Percentiles rank a stretch among this genome's conserved stretches.
These are phyloP conservation scores for Zaprionus lachaisei DNA, from an alignment of 1,140 invertebrate genomes.

Conservation along the genomic window DNA sequence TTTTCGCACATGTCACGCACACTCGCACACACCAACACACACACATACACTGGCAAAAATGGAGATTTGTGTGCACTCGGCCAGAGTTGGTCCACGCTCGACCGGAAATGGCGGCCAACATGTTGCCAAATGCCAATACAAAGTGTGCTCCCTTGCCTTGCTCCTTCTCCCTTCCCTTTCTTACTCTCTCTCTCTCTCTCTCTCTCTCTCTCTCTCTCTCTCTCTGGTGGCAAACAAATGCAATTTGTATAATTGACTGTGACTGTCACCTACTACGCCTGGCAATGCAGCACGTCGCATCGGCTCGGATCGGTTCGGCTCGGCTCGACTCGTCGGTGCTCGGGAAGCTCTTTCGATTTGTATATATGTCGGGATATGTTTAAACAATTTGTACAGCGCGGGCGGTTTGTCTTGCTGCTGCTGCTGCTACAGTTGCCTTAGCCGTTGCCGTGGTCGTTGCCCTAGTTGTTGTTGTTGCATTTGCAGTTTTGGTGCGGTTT, in stretches of 20 bases:
- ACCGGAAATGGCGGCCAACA: constrained; percentile 52
- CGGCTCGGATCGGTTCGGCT: constrained; percentile 17
- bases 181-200: not conserved
- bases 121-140: constrained; percentile 54
- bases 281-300: constrained; percentile 14
- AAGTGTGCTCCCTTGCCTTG: constrained; percentile 19
- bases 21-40: constrained; percentile 7
- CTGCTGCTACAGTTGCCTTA: not conserved
- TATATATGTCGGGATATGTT: constrained; percentile 64
- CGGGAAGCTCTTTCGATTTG: constrained; percentile 57
- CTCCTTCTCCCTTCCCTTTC: not conserved
- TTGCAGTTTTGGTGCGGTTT: constrained; percentile 72
- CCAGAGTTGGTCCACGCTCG: constrained; percentile 25
- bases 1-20: constrained; percentile 40
- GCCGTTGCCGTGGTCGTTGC: not conserved
- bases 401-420: constrained; percentile 11
- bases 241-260: constrained; percentile 82
- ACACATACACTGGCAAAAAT: constrained; percentile 14
- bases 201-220: not conserved
- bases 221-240: constrained; percentile 64
- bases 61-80: constrained; percentile 32
- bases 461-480: constrained; percentile 39
- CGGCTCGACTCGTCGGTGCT: constrained; percentile 29
- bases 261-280: constrained; percentile 55
- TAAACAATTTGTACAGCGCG: constrained; percentile 69